A percentile compares a stretch with the other conserved stretches of the same genome.
Conservation (phyloP, 2,888 invertebrate genomes). For the Hylaea fasciaria region DNA sequence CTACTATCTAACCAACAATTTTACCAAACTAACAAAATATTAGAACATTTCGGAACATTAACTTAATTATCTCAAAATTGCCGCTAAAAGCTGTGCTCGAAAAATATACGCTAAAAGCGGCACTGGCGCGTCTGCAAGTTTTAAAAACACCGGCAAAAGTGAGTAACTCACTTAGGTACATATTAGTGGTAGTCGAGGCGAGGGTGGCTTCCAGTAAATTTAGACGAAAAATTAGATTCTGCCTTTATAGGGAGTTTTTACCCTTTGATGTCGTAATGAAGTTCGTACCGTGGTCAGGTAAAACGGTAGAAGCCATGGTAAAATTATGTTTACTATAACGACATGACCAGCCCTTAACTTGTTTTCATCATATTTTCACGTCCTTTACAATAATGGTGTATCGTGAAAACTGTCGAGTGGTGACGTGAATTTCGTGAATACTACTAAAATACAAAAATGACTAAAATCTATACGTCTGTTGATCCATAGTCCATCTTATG, state of each 20-base stretch:
- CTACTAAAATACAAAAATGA: no score
- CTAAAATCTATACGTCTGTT: no score
- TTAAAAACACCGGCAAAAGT: slow-evolving; percentile 60
- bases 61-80: slow-evolving; percentile 53
- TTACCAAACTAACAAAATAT: background rate
- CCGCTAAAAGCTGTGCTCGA: slow-evolving; percentile 53
- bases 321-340: background rate
- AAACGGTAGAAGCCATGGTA: background rate
- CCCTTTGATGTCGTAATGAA: slow-evolving; percentile 72
- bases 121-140: slow-evolving; percentile 56
- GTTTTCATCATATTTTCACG: background rate
- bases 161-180: slow-evolving; percentile 57
- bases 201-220: slow-evolving; percentile 53
- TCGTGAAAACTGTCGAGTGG: background rate
- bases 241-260: slow-evolving; percentile 52
- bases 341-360: background rate
- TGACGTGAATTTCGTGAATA: no score
- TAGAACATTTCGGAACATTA: slow-evolving; percentile 5
- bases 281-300: slow-evolving; percentile 54
- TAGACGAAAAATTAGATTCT: slow-evolving; percentile 77
- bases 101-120: slow-evolving; percentile 58
- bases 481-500: no score
- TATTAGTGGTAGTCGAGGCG: slow-evolving; percentile 43
- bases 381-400: background rate
- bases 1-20: slow-evolving; percentile 1